These are phyloP conservation scores for Drosophila anceps DNA, from an alignment of 2,888 invertebrate genomes.

Conservation along the genomic window DNA sequence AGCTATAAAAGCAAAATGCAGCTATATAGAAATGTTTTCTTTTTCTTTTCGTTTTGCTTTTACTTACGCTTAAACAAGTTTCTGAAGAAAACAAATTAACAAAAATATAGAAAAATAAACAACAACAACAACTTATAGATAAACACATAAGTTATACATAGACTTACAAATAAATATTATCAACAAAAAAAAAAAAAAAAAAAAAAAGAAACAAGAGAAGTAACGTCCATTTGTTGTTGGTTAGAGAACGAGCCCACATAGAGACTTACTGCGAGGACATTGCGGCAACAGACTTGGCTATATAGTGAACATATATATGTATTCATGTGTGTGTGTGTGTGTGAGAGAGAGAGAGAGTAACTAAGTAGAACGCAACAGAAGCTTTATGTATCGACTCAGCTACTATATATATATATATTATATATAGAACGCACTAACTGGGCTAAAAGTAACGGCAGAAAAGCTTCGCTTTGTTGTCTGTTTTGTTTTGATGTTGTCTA, in stretches of 20 bases:
- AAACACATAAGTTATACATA: conserved; percentile 46
- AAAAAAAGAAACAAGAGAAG: conserved; percentile 15
- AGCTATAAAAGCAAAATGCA: conserved; percentile 62
- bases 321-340: conserved; percentile 31
- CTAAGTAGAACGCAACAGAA: conserved; percentile 73
- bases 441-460: conserved; percentile 69
- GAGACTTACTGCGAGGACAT: conserved; percentile 68
- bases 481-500: conserved; percentile 22
- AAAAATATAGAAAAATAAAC: conserved; percentile 22
- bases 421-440: conserved; percentile 68
- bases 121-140: conserved; percentile 49
- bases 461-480: conserved; percentile 57
- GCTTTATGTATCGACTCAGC: conserved; percentile 65
- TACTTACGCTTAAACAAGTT: conserved; percentile 69
- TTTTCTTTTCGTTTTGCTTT: conserved; percentile 30
- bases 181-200: background rate
- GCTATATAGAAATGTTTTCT: conserved; percentile 31
- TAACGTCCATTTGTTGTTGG: conserved; percentile 39
- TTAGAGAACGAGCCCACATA: conserved; percentile 51
- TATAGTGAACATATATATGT: conserved; percentile 29
- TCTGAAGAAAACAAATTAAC: conserved; percentile 30
- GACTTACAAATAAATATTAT: conserved; percentile 41
- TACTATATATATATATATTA: conserved; percentile 39
- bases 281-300: conserved; percentile 49
- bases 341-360: conserved; percentile 40